Evolutionary conservation across 2,797 vertebrate species (phyloP), one percentile per base, ranked within the genome.

Genomic region (Anguilla anguilla): DNA sequence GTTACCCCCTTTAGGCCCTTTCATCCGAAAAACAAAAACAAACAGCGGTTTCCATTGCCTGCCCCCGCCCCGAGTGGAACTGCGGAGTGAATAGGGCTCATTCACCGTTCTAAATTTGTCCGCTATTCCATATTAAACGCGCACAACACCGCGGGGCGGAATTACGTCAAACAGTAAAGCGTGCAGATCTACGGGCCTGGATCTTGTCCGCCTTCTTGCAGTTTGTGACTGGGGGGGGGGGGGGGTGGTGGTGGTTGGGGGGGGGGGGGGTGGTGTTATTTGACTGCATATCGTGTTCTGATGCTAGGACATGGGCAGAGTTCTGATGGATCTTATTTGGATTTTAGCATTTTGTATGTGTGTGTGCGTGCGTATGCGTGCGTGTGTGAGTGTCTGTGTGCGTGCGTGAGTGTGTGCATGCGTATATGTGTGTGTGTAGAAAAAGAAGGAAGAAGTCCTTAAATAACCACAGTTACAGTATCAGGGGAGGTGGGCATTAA

Each of bases 371-470:
- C 17, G 22, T 22, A 4, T 61, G 17, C 4, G 59, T 61, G 59
- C 19, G 15, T 61, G 11, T 39, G 15, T 83, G 51, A 83, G 85
- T 84, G 10, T 69, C 17, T 69, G 74, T 83, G 74, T 86, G 59
- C 82, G 79, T 89, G 74, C 67, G 49, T 43, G 59, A 2, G 15
- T 7, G 15, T 9, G 17, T 49, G 6, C 49, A 22, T 31, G 43
- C 55, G 61, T 87, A 61, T 39, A 17, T 83, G 61, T 39, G 67
- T 84, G 5, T 77, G n/a, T 86, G 82, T 85, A 11, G 53, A 22
- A 57, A 55, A 67, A 72, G 82, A 43, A 79, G 84, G 88, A 64
- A 67, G 22, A 25, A 69, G 31, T 15, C 35, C 31, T 77, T 39
- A 77, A 77, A 77, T 39, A 77, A 28, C 28, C 72, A 77, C 2